Evolutionary conservation across 2,113 vertebrate genomes (phyloP), one percentile per base, ranked within the genome.

Genomic region (Chaenogobius annularis): DNA sequence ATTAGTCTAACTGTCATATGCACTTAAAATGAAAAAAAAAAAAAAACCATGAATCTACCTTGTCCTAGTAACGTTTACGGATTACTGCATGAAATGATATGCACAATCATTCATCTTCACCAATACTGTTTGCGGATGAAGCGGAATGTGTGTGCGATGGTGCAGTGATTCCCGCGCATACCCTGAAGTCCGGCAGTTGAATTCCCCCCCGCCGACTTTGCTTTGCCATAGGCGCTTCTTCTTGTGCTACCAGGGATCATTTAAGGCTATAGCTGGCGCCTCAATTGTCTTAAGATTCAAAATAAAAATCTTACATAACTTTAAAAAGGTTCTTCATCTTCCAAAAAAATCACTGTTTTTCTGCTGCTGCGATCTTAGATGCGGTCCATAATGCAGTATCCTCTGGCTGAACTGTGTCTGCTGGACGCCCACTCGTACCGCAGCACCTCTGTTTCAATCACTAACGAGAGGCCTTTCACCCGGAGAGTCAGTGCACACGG

Each of bases 391-490:
- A 44, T 47, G 59, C 43, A 19, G 65, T 48, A 43, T 73, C 80
- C 48, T 77, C 66, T 15, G 71, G 70, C 72, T 63, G 76, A 19
- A 75, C 67, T 22, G 35, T 7, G 72, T 65, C 66, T 22, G 48
- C 81, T 82, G 12, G 75, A 82, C 83, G 67, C 89, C 89, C 84
- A 87, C 86, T 22, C 62, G 73, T 74, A 87, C 80, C 70, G 80
- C 82, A 48, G 64, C 86, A 56, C 78, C 79, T 77, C 75, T 3
- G 73, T 82, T 77, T 81, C 82, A 63, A 75, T 85, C 80, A 66
- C 80, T 83, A 84, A 88, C 67, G 79, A 88, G 85, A 83, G 85
- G 77, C 85, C 84, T 86, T 83, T 78, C 83, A 83, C 81, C 82
- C 73, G 26, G 10, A 19, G 75, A 72, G 83, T 77, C 69, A 72